phyloP scores from a whole-genome alignment of 2,888 invertebrate species.

The Salticus scenicus region DNA sequence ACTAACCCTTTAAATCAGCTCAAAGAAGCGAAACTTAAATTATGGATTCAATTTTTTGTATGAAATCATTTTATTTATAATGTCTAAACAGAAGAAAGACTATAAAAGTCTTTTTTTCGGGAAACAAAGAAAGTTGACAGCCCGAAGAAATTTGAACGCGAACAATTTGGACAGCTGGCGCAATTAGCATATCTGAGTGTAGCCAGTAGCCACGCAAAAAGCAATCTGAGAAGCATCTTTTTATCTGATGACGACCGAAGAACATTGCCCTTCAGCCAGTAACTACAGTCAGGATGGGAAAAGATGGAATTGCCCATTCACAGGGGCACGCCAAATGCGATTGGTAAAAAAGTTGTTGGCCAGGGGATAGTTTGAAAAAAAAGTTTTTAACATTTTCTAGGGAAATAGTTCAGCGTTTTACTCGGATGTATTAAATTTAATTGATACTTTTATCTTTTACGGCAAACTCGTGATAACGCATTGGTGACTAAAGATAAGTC shows the following conservation, averaged over 20 bases:
- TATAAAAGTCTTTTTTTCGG: not conserved
- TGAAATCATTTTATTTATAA: no score
- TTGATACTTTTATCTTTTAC: slow-evolving; percentile 19
- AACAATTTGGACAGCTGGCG: slow-evolving; percentile 21
- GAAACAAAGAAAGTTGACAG: not conserved
- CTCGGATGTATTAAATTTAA: slow-evolving; percentile 26
- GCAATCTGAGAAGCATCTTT: slow-evolving; percentile 53
- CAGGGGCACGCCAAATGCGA: slow-evolving; percentile 40
- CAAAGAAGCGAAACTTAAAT: no score
- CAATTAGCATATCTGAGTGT: slow-evolving; percentile 51
- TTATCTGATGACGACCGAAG: slow-evolving; percentile 55
- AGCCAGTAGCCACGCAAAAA: slow-evolving; percentile 31
- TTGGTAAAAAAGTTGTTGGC: slow-evolving; percentile 26
- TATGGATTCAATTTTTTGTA: no score
- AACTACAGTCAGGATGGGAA: slow-evolving; percentile 50
- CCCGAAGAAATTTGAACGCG: not conserved
- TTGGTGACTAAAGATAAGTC: no score
- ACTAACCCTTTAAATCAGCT: no score
- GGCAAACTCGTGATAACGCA: not conserved
- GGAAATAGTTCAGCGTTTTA: slow-evolving; percentile 1
- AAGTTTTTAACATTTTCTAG: slow-evolving; percentile 6
- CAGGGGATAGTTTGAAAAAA: not conserved
- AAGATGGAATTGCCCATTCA: slow-evolving; percentile 48
- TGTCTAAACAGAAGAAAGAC: no score
- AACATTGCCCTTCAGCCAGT: slow-evolving; percentile 55